phyloP scores from a whole-genome alignment of 2,888 invertebrate genomes.

The Diogma glabrata region DNA sequence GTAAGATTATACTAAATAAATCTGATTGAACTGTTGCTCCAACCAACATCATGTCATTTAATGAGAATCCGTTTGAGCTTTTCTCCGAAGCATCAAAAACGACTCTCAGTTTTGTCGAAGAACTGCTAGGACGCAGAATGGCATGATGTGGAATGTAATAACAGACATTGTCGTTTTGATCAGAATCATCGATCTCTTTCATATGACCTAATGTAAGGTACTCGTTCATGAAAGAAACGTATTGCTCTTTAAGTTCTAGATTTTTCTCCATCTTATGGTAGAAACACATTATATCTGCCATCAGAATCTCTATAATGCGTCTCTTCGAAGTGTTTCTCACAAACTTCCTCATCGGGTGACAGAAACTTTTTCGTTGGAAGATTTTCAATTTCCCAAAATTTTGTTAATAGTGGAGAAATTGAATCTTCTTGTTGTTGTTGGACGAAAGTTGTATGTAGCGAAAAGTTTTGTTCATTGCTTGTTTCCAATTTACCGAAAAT shows the following conservation, averaged over 20 bases:
- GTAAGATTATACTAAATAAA: slow-evolving; percentile 16
- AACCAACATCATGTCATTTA: slow-evolving; percentile 14
- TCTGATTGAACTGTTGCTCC: slow-evolving; percentile 16
- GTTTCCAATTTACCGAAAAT: neutral
- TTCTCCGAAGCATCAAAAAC: slow-evolving; percentile 13
- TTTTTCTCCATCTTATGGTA: slow-evolving; percentile 17
- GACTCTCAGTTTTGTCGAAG: slow-evolving; percentile 8
- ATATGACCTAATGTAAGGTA: slow-evolving; percentile 20
- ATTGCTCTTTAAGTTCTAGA: slow-evolving; percentile 15
- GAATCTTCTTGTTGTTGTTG: neutral
- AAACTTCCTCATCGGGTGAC: slow-evolving; percentile 14
- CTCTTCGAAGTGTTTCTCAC: slow-evolving; percentile 19
- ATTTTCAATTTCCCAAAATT: slow-evolving; percentile 20
- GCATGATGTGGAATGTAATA: slow-evolving; percentile 19
- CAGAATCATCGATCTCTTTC: slow-evolving; percentile 8
- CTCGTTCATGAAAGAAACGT: slow-evolving; percentile 19
- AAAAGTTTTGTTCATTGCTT: neutral
- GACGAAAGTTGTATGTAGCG: neutral
- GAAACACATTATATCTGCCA: slow-evolving; percentile 17
- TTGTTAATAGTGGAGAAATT: neutral
- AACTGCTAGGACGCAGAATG: slow-evolving; percentile 13
- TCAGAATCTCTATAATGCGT: slow-evolving; percentile 11
- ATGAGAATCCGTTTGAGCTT: slow-evolving; percentile 6
- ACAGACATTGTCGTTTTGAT: neutral
- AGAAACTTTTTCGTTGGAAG: slow-evolving; percentile 6